A percentile compares a stretch with the other conserved stretches of the same genome.
These are phyloP conservation scores for Odocoileus hemionus DNA, from an alignment of 2,113 vertebrate species.

Conservation along the genomic window DNA sequence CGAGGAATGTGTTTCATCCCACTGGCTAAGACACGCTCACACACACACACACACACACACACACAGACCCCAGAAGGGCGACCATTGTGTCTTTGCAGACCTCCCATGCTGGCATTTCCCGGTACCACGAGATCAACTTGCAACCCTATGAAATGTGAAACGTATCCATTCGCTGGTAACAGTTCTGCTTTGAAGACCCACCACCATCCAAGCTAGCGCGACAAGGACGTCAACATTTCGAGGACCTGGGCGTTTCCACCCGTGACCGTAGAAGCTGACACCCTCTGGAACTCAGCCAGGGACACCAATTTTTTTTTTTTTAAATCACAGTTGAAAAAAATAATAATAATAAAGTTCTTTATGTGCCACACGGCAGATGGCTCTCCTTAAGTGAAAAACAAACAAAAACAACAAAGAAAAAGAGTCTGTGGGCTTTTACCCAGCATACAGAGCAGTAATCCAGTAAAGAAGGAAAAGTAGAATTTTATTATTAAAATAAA, in stretches of 20 bases:
- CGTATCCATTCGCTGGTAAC: slow-evolving; percentile 79
- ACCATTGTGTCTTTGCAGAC: slow-evolving; percentile 84
- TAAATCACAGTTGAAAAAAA: slow-evolving; percentile 51
- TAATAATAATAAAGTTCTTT: slow-evolving; percentile 71
- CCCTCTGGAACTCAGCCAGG: slow-evolving; percentile 76
- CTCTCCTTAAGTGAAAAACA: slow-evolving; percentile 69
- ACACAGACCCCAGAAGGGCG: slow-evolving; percentile 58
- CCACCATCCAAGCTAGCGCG: slow-evolving; percentile 63
- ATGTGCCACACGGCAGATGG: slow-evolving; percentile 82
- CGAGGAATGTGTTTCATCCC: background rate
- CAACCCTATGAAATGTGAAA: slow-evolving; percentile 91
- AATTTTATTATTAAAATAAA: slow-evolving; percentile 80
- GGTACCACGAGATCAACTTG: slow-evolving; percentile 71
- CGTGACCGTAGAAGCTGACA: slow-evolving; percentile 55
- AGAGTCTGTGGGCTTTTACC: slow-evolving; percentile 73
- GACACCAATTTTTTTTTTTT: slow-evolving; percentile 60
- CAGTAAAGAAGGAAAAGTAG: slow-evolving; percentile 71
- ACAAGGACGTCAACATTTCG: slow-evolving; percentile 35
- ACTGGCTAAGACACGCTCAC: background rate
- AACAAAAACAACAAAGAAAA: slow-evolving; percentile 28
- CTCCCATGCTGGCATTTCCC: slow-evolving; percentile 76
- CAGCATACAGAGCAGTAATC: slow-evolving; percentile 73
- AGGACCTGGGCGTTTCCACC: slow-evolving; percentile 56
- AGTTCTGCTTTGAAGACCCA: slow-evolving; percentile 79
- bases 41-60: slow-evolving; percentile 42